Evolutionary conservation across 2,797 vertebrate species (phyloP).

Genomic region (Lophura swinhoii): DNA sequence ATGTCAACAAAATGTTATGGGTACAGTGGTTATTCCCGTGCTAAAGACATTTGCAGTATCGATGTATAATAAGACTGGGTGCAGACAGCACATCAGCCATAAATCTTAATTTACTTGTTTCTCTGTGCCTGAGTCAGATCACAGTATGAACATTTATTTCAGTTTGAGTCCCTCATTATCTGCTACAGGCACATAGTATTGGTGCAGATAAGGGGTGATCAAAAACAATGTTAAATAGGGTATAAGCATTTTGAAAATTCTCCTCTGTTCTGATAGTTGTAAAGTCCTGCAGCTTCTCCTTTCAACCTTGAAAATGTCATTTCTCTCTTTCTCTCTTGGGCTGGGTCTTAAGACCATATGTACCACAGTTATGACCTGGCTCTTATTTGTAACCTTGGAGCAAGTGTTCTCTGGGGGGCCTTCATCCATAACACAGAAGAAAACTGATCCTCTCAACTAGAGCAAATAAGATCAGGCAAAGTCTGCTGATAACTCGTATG

Average conservation of each 20-base stretch:
- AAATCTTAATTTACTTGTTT: slow-evolving; percentile 40
- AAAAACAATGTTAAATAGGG: background rate
- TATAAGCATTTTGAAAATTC: background rate
- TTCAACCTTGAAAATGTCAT: background rate
- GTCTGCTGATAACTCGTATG: background rate
- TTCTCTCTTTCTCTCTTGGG: background rate
- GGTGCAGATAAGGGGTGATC: background rate
- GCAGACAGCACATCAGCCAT: background rate
- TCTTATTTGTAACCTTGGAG: background rate
- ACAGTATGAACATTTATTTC: background rate
- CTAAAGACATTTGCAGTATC: background rate
- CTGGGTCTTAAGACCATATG: too few relatives aligned
- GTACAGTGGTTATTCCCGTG: background rate
- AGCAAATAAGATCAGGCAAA: background rate
- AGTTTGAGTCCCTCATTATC: background rate
- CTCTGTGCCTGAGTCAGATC: background rate
- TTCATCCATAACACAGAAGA: background rate
- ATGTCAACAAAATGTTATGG: background rate
- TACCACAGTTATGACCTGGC: background rate
- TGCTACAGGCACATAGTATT: background rate
- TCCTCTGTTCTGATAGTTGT: background rate
- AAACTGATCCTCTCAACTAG: background rate
- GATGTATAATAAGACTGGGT: background rate
- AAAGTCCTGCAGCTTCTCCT: background rate
- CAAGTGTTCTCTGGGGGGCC: background rate